Percentiles rank a stretch among this genome's conserved stretches.
These are phyloP conservation scores for Oligia fasciuncula DNA, from an alignment of 2,888 invertebrate genomes.

Conservation along the genomic window DNA sequence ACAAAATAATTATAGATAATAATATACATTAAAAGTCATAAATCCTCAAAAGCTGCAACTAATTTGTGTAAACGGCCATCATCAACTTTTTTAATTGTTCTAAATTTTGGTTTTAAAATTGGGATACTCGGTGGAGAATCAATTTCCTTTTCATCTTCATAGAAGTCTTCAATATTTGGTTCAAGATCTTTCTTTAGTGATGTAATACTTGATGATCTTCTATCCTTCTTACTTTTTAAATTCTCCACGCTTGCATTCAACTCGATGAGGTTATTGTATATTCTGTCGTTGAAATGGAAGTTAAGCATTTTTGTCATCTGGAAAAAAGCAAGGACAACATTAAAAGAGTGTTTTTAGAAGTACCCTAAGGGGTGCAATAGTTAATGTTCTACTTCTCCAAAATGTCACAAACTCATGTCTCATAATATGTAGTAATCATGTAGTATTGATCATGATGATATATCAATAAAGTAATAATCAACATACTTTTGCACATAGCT, in stretches of 20 bases:
- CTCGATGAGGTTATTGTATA: slow-evolving; percentile 86
- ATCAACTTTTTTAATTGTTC: slow-evolving; percentile 77
- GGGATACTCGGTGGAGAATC: slow-evolving; percentile 80
- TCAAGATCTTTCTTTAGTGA: slow-evolving; percentile 82
- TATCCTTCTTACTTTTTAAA: slow-evolving; percentile 75
- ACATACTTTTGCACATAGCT: slow-evolving; percentile 77
- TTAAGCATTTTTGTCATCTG: slow-evolving; percentile 86
- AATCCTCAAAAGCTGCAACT: slow-evolving; percentile 81
- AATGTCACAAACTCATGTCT: not conserved
- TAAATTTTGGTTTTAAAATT: slow-evolving; percentile 78
- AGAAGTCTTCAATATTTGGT: slow-evolving; percentile 87
- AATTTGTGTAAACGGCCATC: slow-evolving; percentile 80
- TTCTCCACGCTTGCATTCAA: slow-evolving; percentile 80
- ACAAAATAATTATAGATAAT: slow-evolving; percentile 48
- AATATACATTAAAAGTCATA: slow-evolving; percentile 72
- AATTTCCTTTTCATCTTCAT: slow-evolving; percentile 76
- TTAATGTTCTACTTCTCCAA: not conserved
- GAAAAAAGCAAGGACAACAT: slow-evolving; percentile 58
- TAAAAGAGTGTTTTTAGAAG: not conserved
- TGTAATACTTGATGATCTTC: slow-evolving; percentile 65
- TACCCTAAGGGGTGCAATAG: not conserved
- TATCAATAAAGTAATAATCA: not conserved
- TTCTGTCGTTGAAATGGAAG: slow-evolving; percentile 86
- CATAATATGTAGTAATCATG: too few relatives aligned
- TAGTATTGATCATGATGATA: too few relatives aligned